A percentile compares a stretch with the other conserved stretches of the same genome.
phyloP scores from a whole-genome alignment of 2,888 invertebrate genomes.

The Bombyx huttoni region DNA sequence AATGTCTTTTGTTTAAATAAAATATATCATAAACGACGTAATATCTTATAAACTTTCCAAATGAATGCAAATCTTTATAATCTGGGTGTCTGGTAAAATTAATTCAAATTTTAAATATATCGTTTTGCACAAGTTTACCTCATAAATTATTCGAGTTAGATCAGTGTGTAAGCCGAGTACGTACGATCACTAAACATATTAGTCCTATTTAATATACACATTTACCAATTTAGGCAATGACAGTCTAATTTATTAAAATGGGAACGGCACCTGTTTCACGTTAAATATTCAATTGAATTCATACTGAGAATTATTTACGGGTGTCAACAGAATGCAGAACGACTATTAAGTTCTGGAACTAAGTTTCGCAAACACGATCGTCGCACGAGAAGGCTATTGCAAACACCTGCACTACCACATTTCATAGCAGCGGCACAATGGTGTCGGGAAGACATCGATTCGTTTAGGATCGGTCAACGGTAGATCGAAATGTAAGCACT shows the following conservation, averaged over 20 bases:
- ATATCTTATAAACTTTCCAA: too few species aligned
- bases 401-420: neutral
- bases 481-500: constrained; percentile 22
- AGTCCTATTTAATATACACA: neutral
- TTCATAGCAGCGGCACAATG: constrained; percentile 10
- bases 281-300: neutral
- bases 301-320: neutral
- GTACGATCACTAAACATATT: neutral
- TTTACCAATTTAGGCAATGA: neutral
- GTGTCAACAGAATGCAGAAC: neutral
- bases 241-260: neutral
- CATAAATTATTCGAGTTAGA: neutral
- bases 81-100: too few species aligned
- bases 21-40: too few species aligned
- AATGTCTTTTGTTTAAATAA: too few species aligned
- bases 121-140: too few species aligned
- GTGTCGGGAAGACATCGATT: constrained; percentile 25
- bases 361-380: constrained; percentile 4
- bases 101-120: too few species aligned
- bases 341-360: neutral
- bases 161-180: neutral
- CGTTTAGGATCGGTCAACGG: constrained; percentile 19
- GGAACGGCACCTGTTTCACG: neutral
- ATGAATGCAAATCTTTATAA: too few species aligned
- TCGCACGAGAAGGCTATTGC: constrained; percentile 2